A percentile compares a stretch with the other conserved stretches of the same genome.
Conservation (phyloP, 2,113 vertebrate genomes). For the Oostethus manadensis region DNA sequence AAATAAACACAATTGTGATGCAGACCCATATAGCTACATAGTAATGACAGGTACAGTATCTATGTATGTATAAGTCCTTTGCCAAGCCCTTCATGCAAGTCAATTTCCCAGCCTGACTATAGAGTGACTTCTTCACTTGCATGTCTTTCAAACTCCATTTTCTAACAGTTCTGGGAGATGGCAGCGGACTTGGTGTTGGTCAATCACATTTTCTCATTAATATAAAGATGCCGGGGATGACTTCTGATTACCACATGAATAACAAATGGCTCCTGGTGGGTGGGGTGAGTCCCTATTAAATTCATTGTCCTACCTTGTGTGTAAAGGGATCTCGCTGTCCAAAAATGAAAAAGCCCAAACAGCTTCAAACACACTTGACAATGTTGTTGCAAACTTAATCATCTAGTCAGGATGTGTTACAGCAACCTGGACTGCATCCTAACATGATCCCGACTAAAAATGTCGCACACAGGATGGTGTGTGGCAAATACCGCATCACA, state of each 20-base stretch:
- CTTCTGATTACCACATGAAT: slow-evolving; percentile 70
- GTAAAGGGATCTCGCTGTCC: slow-evolving; percentile 51
- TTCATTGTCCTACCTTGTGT: slow-evolving; percentile 51
- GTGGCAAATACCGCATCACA: slow-evolving; percentile 16
- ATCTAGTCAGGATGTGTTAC: slow-evolving; percentile 50
- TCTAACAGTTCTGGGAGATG: slow-evolving; percentile 51
- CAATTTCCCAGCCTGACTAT: slow-evolving; percentile 52
- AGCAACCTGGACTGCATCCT: not conserved
- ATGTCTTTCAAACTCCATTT: slow-evolving; percentile 68
- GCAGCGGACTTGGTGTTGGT: slow-evolving; percentile 49
- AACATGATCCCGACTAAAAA: slow-evolving; percentile 5
- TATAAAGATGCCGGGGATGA: slow-evolving; percentile 57
- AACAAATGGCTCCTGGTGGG: slow-evolving; percentile 60
- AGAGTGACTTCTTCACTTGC: slow-evolving; percentile 30
- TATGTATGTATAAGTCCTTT: slow-evolving; percentile 8
- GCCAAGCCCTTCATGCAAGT: slow-evolving; percentile 54
- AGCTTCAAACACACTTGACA: slow-evolving; percentile 37
- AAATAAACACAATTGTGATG: not conserved
- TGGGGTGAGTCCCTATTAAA: slow-evolving; percentile 50
- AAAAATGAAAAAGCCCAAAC: slow-evolving; percentile 20
- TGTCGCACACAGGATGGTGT: slow-evolving; percentile 9
- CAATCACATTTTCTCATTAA: slow-evolving; percentile 71
- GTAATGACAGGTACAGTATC: not conserved
- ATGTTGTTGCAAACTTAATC: slow-evolving; percentile 55
- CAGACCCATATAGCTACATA: not conserved